Evolutionary conservation across 2,797 vertebrate genomes (phyloP).

Genomic region (Furcifer pardalis): DNA sequence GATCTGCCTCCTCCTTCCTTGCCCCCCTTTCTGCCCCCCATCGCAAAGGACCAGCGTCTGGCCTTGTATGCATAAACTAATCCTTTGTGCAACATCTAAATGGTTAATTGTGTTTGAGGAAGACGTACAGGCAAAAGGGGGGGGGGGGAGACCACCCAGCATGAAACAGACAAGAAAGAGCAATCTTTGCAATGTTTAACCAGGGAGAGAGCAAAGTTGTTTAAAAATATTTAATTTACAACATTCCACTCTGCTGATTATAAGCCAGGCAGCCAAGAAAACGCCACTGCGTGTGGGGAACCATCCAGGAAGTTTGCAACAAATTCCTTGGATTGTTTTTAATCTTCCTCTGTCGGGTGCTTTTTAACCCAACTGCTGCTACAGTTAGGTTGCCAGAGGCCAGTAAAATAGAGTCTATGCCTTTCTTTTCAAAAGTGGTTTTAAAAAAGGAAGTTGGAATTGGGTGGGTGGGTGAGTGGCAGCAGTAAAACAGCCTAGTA

Average conservation of each 20-base stretch:
- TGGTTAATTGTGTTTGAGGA: conserved; percentile 79
- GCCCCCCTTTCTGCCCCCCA: conserved; percentile 49
- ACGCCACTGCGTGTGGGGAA: conserved; percentile 69
- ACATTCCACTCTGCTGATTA: conserved; percentile 77
- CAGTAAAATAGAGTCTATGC: conserved; percentile 13
- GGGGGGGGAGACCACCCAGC: conserved; percentile 81
- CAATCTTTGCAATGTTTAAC: conserved; percentile 77
- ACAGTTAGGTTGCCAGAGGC: conserved; percentile 54
- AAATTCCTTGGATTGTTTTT: conserved; percentile 75
- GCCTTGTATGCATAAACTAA: conserved; percentile 76
- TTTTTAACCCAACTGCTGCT: conserved; percentile 60
- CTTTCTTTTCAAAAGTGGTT: not conserved
- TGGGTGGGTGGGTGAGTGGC: not conserved
- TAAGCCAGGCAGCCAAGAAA: conserved; percentile 73
- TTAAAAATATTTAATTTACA: conserved; percentile 80
- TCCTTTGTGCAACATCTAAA: conserved; percentile 77
- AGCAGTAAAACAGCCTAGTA: not conserved
- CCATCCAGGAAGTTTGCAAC: conserved; percentile 74
- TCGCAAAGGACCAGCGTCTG: conserved; percentile 64
- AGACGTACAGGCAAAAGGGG: conserved; percentile 64
- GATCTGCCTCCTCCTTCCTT: conserved; percentile 68
- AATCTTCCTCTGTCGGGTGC: conserved; percentile 65
- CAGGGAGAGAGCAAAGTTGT: conserved; percentile 77
- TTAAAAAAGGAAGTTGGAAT: not conserved
- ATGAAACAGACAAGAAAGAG: conserved; percentile 80